These are phyloP conservation scores for Apoda limacodes DNA, from an alignment of 2,888 invertebrate genomes.

Conservation along the genomic window DNA sequence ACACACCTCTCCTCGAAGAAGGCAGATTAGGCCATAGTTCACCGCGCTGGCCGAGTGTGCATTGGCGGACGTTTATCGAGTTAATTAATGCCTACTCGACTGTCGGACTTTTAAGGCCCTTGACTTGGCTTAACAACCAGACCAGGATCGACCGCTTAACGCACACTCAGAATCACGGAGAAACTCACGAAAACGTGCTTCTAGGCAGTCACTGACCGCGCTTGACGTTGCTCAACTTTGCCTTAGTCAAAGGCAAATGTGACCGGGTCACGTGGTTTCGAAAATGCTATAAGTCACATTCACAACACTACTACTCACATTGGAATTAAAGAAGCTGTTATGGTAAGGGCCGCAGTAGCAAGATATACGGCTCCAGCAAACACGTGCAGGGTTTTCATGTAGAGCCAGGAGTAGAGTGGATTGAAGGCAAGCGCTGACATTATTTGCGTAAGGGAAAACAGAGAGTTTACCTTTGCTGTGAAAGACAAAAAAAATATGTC, in stretches of 20 bases:
- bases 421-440: conserved; percentile 50
- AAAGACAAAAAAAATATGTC: conserved; percentile 15
- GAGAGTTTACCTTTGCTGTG: conserved; percentile 59
- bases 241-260: conserved; percentile 3
- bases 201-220: neutral
- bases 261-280: conserved; percentile 1
- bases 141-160: no score
- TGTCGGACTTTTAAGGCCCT: no score
- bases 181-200: neutral
- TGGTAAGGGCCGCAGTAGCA: conserved; percentile 40
- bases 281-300: neutral
- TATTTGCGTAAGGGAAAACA: conserved; percentile 57
- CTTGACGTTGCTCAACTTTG: conserved; percentile 2
- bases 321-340: conserved; percentile 45
- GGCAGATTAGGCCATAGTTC: no score
- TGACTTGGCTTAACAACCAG: no score
- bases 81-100: no score
- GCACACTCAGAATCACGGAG: neutral
- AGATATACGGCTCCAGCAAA: conserved; percentile 53
- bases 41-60: no score
- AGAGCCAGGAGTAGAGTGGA: conserved; percentile 57
- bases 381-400: conserved; percentile 50
- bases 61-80: no score
- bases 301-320: conserved; percentile 32
- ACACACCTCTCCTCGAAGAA: neutral